Percentiles rank a stretch among this genome's conserved stretches.
These are phyloP conservation scores for Hippoglossus stenolepis DNA, from an alignment of 2,113 vertebrate species.

Conservation along the genomic window DNA sequence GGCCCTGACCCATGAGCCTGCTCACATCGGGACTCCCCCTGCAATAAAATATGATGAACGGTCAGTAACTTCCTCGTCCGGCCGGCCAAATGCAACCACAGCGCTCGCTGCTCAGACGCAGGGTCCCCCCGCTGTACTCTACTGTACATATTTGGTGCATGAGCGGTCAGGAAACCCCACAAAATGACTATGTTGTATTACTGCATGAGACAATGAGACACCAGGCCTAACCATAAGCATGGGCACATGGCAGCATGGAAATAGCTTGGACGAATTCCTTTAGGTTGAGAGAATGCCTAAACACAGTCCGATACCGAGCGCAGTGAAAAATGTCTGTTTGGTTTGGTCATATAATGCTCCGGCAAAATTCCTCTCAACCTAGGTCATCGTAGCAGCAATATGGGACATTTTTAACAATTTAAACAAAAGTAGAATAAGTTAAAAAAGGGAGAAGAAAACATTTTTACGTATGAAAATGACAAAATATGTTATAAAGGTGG, in stretches of 20 bases:
- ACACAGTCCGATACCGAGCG: conserved; percentile 27
- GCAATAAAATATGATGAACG: conserved; percentile 67
- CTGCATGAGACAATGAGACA: conserved; percentile 68
- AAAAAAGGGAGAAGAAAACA: neutral
- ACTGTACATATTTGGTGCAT: conserved; percentile 65
- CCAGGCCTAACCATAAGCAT: conserved; percentile 58
- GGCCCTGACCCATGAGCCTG: conserved; percentile 37
- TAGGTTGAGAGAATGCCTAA: conserved; percentile 62
- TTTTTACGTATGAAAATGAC: neutral
- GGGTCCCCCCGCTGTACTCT: conserved; percentile 37
- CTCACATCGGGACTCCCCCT: conserved; percentile 59
- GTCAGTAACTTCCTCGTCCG: conserved; percentile 62
- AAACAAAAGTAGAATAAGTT: neutral
- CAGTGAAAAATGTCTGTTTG: conserved; percentile 19
- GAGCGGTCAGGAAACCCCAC: conserved; percentile 73
- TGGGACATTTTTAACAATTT: neutral
- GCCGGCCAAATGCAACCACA: conserved; percentile 52
- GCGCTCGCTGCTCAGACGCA: conserved; percentile 44
- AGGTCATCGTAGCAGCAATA: neutral
- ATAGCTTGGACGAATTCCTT: conserved; percentile 66
- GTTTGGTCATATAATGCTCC: conserved; percentile 5
- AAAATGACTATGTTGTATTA: conserved; percentile 72
- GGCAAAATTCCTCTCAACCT: conserved; percentile 6
- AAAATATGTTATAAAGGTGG: too few species aligned
- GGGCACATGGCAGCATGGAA: conserved; percentile 70